Evolutionary conservation across 2,888 invertebrate species (phyloP).

Genomic region (Branchipolynoe longqiensis): DNA sequence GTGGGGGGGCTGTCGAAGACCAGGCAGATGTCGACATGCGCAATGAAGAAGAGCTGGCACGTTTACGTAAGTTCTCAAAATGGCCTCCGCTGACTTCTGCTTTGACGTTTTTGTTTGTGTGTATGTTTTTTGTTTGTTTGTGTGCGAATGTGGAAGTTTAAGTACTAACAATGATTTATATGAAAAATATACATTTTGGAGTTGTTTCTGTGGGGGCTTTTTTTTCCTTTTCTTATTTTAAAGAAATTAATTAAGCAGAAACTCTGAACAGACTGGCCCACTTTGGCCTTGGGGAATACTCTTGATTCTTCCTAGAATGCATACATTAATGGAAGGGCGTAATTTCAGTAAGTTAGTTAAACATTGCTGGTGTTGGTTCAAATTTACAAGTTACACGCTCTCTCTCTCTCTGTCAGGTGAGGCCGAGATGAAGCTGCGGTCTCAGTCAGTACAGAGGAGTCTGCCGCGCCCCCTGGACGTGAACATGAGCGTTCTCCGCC

Average conservation of each 20-base stretch:
- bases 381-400: not conserved
- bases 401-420: constrained; percentile 75
- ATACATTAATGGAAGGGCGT: not conserved
- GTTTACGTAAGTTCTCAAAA: constrained; percentile 21
- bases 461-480: constrained; percentile 93
- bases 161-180: not conserved
- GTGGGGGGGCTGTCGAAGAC: constrained; percentile 85
- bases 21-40: constrained; percentile 87
- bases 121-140: no score
- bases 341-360: not conserved
- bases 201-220: no score
- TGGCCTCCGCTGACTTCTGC: not conserved
- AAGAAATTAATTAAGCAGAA: no score
- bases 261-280: no score
- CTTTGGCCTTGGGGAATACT: no score
- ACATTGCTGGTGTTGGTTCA: not conserved
- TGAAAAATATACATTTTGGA: not conserved
- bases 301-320: not conserved
- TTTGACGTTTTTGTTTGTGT: not conserved
- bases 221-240: no score
- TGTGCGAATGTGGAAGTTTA: not conserved
- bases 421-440: constrained; percentile 88
- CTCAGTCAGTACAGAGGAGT: constrained; percentile 92
- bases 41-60: constrained; percentile 67
- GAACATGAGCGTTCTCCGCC: constrained; percentile 91